Percentiles rank a stretch among this genome's conserved stretches.
phyloP scores from a whole-genome alignment of 1,140 invertebrate species.

The Oncopeltus fasciatus region DNA sequence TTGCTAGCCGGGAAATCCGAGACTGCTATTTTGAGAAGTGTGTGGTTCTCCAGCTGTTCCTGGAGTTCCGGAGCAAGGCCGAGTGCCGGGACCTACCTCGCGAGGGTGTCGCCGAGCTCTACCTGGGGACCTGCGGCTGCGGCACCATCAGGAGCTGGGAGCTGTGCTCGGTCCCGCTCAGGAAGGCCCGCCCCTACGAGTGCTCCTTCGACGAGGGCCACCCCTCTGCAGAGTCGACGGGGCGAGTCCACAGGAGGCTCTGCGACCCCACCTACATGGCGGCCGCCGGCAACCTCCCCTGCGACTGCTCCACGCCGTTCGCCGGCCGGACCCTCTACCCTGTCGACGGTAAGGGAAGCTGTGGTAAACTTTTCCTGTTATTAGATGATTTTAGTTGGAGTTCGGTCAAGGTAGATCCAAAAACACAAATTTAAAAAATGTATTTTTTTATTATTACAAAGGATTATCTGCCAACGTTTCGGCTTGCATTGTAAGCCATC shows the following conservation, averaged over 20 bases:
- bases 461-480: too few relatives aligned
- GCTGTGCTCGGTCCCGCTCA: background rate
- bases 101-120: background rate
- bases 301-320: background rate
- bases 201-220: constrained; percentile 10
- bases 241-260: background rate
- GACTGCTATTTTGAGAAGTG: too few relatives aligned
- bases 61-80: background rate
- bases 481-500: too few relatives aligned
- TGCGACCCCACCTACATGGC: background rate
- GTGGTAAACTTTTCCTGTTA: too few relatives aligned
- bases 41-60: background rate
- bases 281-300: background rate
- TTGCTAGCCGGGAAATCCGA: too few relatives aligned
- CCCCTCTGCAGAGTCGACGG: background rate
- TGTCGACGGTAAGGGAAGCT: background rate
- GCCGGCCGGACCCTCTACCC: background rate
- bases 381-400: too few relatives aligned
- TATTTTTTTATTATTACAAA: too few relatives aligned
- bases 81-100: background rate
- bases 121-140: constrained; percentile 4
- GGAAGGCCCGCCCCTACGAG: constrained; percentile 6
- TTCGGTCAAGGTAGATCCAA: too few relatives aligned
- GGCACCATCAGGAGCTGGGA: constrained; percentile 9
- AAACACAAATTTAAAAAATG: too few relatives aligned